Percentiles rank a stretch among this genome's conserved stretches.
Conservation (phyloP, 92 coral and sea anemone species). For the Plumapathes pennacea region DNA sequence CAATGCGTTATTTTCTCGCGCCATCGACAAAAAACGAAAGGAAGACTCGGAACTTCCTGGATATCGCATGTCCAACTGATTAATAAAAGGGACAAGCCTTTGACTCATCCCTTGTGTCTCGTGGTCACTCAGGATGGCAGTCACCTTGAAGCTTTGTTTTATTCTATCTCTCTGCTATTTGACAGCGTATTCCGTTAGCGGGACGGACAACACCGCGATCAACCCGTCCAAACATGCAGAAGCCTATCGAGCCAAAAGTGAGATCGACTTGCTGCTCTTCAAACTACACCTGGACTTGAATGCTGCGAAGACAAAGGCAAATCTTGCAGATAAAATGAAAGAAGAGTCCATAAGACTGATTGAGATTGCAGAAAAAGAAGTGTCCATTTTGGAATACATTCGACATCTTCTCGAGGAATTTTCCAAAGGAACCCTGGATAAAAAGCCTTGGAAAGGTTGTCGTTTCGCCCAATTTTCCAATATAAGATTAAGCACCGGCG, state of each 20-base stretch:
- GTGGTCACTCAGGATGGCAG: too few relatives aligned
- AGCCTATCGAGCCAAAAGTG: constrained; percentile 23
- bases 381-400: constrained; percentile 11
- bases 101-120: too few relatives aligned
- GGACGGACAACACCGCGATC: too few relatives aligned
- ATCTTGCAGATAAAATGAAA: not conserved
- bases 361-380: constrained; percentile 10
- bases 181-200: too few relatives aligned
- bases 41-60: too few relatives aligned
- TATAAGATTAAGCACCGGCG: constrained; percentile 8
- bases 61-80: too few relatives aligned
- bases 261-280: constrained; percentile 23
- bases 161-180: too few relatives aligned
- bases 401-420: constrained; percentile 24
- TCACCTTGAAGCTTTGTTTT: too few relatives aligned
- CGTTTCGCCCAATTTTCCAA: not conserved
- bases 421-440: not conserved
- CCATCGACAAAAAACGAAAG: too few relatives aligned
- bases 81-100: too few relatives aligned
- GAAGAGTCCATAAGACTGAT: constrained; percentile 3
- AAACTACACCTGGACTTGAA: constrained; percentile 26
- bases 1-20: too few relatives aligned
- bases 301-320: constrained; percentile 2
- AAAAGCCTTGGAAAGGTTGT: too few relatives aligned
- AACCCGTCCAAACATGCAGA: constrained; percentile 9